phyloP scores from a whole-genome alignment of 2,113 vertebrate species.

The Empidonax alnorum region DNA sequence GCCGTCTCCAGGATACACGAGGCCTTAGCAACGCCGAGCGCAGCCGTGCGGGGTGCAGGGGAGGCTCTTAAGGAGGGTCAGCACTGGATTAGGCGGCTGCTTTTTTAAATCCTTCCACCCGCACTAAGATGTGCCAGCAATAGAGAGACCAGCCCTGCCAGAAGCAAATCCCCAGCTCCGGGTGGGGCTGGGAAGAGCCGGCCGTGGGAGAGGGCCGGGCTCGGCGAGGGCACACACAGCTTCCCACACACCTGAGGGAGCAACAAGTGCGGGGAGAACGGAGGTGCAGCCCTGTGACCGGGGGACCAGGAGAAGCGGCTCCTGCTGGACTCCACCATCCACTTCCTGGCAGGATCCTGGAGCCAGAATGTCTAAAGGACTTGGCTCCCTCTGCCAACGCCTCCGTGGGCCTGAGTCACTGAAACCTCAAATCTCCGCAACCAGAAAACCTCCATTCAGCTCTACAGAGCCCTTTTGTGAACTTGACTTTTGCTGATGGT shows the following conservation, averaged over 20 bases:
- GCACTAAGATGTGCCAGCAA: background rate
- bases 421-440: background rate
- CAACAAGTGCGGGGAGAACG: background rate
- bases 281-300: background rate
- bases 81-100: background rate
- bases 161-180: background rate
- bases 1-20: conserved; percentile 70
- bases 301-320: accelerated
- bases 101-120: background rate
- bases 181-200: background rate
- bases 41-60: background rate
- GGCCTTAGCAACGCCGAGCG: conserved; percentile 57
- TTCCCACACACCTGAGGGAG: accelerated
- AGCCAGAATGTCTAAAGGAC: background rate
- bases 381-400: background rate
- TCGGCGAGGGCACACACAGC: accelerated
- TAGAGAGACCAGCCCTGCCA: background rate
- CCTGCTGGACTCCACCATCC: accelerated
- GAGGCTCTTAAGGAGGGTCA: background rate
- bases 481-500: background rate
- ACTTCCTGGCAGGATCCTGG: accelerated
- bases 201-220: accelerated
- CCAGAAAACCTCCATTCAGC: background rate
- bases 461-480: background rate
- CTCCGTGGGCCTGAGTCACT: background rate